Base-by-base conservation (phyloP, 2,113 vertebrate genomes). In the Gymnorhina tibicen region DNA sequence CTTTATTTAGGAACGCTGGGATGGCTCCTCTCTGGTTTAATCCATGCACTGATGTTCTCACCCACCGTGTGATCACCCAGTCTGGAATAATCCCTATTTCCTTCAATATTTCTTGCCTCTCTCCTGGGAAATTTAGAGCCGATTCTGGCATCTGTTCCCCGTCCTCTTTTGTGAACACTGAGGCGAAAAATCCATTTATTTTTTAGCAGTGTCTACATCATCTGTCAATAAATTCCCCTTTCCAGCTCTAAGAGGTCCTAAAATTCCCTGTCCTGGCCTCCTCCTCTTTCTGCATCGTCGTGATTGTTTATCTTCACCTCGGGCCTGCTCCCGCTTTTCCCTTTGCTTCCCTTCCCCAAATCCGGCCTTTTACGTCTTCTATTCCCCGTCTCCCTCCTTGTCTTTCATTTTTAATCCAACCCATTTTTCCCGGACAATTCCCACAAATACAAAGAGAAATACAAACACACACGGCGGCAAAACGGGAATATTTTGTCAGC, bases 101-200 rank as follows among this genome's bases (percentile, higher is more conserved):
- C 91, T 97, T 95, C 95, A 91, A 82, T 79, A 94, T 95, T 95
- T 96, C 91, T 91, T 68, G 52, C 56, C 63, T 95, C 72, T 97
- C 96, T 92, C 97, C 73, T 94, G 97, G 97, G 96, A 97, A 98
- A 97, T 97, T 88, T 92, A 60, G 77, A 91, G 90, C 69, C 37
- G 64, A 82, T 95, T 89, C 96, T 94, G 88, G 93, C 97, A 97
- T 98, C 97, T 97, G 96, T 96, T 91, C 77, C 87, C 93, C 82
- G 79, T 92, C 94, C 86, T 96, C 95, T 81, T 97, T 92, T 91
- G 97, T 97, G 93, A 97, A 98, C 94, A 93, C 80, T 94, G 76
- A 97, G 93, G 97, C 94, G 92, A 98, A 96, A 97, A 97, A 91
- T 87, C 95, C 97, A 97, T 96, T 93, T 94, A 83, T 97, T 97